These are phyloP conservation scores for Alviniconcha marisindica DNA, from an alignment of 1,140 invertebrate genomes.

Conservation along the genomic window DNA sequence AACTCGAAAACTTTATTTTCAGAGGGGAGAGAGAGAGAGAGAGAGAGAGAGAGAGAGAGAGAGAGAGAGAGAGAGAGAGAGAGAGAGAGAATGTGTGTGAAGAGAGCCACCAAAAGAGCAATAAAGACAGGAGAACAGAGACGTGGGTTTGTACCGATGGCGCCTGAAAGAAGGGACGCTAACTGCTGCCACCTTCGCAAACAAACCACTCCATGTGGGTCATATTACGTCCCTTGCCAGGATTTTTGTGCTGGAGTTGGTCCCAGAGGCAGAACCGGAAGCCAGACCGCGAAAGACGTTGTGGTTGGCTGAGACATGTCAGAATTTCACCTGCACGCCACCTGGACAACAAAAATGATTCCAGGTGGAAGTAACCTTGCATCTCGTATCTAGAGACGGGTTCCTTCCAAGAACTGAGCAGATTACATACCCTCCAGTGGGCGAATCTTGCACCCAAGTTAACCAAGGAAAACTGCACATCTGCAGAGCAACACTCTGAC, in stretches of 20 bases:
- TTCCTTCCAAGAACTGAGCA: not conserved
- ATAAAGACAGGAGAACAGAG: not conserved
- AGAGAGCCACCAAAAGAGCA: not conserved
- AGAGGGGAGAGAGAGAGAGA: not conserved
- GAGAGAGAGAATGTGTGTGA: not conserved
- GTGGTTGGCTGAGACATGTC: not conserved
- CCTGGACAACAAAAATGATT: not conserved
- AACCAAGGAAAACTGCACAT: not conserved
- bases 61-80: not conserved
- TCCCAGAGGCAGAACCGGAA: slow-evolving; percentile 15
- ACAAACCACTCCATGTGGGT: slow-evolving; percentile 34
- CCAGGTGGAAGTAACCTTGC: not conserved
- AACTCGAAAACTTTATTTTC: not conserved
- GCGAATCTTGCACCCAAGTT: not conserved
- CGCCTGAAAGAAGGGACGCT: not conserved
- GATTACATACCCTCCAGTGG: not conserved
- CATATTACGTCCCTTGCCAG: slow-evolving; percentile 30
- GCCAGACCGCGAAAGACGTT: slow-evolving; percentile 4
- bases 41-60: slow-evolving; percentile 28
- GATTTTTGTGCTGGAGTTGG: slow-evolving; percentile 8
- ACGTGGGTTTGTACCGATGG: not conserved
- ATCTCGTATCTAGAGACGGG: not conserved
- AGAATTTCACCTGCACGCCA: slow-evolving; percentile 26
- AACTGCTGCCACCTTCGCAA: slow-evolving; percentile 27
- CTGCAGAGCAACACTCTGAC: not conserved